phyloP scores from a whole-genome alignment of 2,797 vertebrate genomes.

The Cichlasoma orientale region DNA sequence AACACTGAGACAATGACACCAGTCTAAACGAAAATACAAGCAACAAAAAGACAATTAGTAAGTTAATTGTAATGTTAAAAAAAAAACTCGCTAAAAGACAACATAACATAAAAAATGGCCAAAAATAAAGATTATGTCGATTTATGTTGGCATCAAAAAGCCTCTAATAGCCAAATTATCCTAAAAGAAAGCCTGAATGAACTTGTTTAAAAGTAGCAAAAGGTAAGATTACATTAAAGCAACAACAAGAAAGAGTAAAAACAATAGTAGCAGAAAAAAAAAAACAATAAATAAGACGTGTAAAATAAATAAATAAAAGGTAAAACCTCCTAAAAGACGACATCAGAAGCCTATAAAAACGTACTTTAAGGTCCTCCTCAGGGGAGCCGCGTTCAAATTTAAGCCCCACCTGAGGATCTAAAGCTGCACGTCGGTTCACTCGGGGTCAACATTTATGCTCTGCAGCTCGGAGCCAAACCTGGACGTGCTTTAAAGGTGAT shows the following conservation, averaged over 20 bases:
- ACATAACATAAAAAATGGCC: too few relatives aligned
- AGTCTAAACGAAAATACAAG: neutral
- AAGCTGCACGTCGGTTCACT: neutral
- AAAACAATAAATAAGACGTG: neutral
- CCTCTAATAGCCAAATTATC: neutral
- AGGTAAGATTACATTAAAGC: neutral
- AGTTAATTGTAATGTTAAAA: too few relatives aligned
- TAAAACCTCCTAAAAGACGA: neutral
- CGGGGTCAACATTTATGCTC: neutral
- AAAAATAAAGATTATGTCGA: too few relatives aligned
- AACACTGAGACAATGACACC: neutral
- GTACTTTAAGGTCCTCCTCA: neutral
- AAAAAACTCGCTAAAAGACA: too few relatives aligned
- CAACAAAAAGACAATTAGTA: neutral
- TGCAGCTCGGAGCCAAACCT: neutral
- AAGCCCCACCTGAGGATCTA: neutral
- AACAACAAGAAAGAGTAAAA: neutral
- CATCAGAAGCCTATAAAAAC: neutral
- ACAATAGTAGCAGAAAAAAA: neutral
- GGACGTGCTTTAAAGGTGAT: neutral
- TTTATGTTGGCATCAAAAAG: too few relatives aligned
- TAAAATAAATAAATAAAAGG: neutral
- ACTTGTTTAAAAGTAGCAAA: neutral
- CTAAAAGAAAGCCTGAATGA: neutral
- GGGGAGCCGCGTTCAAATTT: neutral